Evolutionary conservation across 2,113 vertebrate genomes (phyloP).

Genomic region (Tenrec ecaudatus): DNA sequence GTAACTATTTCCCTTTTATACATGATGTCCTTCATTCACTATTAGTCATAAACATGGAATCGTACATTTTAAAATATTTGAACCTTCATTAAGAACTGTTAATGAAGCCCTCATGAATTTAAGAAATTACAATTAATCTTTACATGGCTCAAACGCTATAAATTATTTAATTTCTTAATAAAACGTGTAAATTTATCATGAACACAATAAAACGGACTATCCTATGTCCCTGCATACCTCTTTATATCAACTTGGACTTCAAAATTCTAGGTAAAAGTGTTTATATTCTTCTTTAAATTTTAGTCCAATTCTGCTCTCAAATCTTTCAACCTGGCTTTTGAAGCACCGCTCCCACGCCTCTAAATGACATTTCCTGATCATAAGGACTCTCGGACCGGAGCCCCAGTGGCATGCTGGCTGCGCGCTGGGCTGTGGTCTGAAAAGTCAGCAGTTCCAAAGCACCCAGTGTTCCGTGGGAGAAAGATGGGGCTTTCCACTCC

Average conservation of each 20-base stretch:
- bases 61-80: slow-evolving; percentile 2
- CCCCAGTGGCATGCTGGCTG: too few relatives aligned
- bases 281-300: background rate
- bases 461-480: too few relatives aligned
- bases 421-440: too few relatives aligned
- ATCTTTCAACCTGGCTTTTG: background rate
- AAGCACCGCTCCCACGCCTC: background rate
- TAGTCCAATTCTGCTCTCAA: slow-evolving; percentile 14
- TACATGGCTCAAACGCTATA: slow-evolving; percentile 4
- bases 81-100: slow-evolving; percentile 11
- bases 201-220: background rate
- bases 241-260: background rate
- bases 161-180: slow-evolving; percentile 22
- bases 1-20: background rate
- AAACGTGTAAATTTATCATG: background rate
- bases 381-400: too few relatives aligned
- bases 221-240: background rate
- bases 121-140: background rate
- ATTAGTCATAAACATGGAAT: slow-evolving; percentile 26
- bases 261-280: background rate
- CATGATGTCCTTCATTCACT: background rate
- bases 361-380: background rate
- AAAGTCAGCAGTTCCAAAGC: too few relatives aligned
- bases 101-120: background rate
- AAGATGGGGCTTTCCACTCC: too few relatives aligned